Evolutionary conservation across 2,797 vertebrate species (phyloP).

Genomic region (Rachycentron canadum): DNA sequence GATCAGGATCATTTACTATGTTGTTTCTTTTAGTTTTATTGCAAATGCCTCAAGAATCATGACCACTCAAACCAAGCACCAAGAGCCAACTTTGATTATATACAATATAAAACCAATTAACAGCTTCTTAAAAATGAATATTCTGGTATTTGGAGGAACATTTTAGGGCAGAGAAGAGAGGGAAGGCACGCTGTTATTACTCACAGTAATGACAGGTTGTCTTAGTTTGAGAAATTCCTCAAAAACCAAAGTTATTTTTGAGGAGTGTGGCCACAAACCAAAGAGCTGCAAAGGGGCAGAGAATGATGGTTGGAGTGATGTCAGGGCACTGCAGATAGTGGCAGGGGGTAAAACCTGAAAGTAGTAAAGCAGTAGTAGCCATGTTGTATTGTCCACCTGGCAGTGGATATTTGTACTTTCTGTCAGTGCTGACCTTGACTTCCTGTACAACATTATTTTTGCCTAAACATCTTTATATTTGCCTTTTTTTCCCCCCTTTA

Average conservation of each 20-base stretch:
- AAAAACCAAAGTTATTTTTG: neutral
- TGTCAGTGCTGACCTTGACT: neutral
- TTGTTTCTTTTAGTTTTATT: neutral
- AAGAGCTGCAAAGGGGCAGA: neutral
- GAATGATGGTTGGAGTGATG: neutral
- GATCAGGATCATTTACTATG: too few relatives aligned
- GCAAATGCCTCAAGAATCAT: neutral
- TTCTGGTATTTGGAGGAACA: neutral
- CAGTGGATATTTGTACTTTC: neutral
- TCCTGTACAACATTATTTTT: neutral
- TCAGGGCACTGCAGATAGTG: too few relatives aligned
- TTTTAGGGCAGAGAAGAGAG: constrained; percentile 1
- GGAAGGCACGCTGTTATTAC: constrained; percentile 11
- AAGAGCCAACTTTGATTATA: too few relatives aligned
- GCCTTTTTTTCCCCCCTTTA: neutral
- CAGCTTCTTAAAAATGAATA: neutral
- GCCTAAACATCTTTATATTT: neutral
- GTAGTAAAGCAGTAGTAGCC: neutral
- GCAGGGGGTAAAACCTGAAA: neutral
- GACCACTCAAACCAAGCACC: neutral
- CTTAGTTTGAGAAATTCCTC: constrained; percentile 1
- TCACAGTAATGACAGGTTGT: constrained; percentile 25
- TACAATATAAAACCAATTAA: neutral
- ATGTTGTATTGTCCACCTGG: neutral
- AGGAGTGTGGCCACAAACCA: neutral